These are phyloP conservation scores for Peromyscus attwateri DNA, from an alignment of 2,797 vertebrate species.

Conservation along the genomic window DNA sequence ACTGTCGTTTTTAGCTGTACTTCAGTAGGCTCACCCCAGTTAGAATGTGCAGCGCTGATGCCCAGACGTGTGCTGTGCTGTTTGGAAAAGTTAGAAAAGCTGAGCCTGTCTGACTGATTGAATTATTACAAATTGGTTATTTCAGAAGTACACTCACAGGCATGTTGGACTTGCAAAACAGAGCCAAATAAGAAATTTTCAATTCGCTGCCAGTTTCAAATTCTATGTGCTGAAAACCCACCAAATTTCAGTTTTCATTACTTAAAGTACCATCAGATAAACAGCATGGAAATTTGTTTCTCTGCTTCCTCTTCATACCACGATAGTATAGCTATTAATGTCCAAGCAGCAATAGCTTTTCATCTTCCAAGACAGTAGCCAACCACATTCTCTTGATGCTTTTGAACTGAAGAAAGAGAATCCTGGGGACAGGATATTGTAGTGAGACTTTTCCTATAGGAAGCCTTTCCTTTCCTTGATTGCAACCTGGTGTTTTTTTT, in stretches of 20 bases:
- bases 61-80: background rate
- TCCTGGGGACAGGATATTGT: conserved; percentile 52
- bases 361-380: conserved; percentile 63
- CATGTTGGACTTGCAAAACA: conserved; percentile 24
- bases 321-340: conserved; percentile 33
- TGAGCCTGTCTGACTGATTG: conserved; percentile 48
- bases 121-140: conserved; percentile 69
- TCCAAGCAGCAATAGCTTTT: conserved; percentile 8
- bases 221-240: conserved; percentile 49
- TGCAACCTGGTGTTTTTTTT: conserved; percentile 76
- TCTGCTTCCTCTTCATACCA: conserved; percentile 21
- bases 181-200: conserved; percentile 61
- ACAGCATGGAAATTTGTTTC: conserved; percentile 18
- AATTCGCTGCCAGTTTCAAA: conserved; percentile 24
- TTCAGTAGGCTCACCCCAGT: conserved; percentile 66
- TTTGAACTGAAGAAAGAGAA: conserved; percentile 67
- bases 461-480: conserved; percentile 69
- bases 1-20: conserved; percentile 76
- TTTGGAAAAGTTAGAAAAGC: conserved; percentile 70
- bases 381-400: conserved; percentile 38
- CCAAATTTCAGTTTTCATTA: background rate
- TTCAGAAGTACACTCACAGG: conserved; percentile 23
- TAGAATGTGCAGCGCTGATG: conserved; percentile 48
- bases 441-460: background rate
- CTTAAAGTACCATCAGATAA: conserved; percentile 1